Conservation (phyloP, 2,888 invertebrate genomes). For the Leucophenga maculata region DNA sequence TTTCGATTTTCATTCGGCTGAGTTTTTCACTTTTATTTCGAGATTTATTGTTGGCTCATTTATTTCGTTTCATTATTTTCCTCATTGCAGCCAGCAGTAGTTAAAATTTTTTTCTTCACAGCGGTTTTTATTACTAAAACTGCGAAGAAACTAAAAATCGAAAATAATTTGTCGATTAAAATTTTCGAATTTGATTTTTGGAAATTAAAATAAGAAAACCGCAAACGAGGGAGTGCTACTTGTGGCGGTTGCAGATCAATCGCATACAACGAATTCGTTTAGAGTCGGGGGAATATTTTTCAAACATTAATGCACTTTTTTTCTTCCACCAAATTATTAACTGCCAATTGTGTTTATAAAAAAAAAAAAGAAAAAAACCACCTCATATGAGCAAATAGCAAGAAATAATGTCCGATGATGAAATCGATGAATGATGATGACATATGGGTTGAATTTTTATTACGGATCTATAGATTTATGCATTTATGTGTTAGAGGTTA, state of each 20-base stretch:
- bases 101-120: not conserved
- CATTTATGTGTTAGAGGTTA: conserved; percentile 7
- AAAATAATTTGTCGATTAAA: not conserved
- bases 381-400: not conserved
- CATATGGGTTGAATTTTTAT: not conserved
- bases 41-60: conserved; percentile 14
- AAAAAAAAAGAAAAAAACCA: too few species aligned
- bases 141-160: not conserved
- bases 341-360: too few species aligned
- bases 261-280: too few species aligned
- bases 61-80: conserved; percentile 9
- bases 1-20: not conserved
- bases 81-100: not conserved
- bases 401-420: not conserved
- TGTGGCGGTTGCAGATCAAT: too few species aligned
- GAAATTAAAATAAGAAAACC: too few species aligned
- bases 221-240: too few species aligned
- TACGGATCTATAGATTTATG: conserved; percentile 13
- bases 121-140: not conserved
- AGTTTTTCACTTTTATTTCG: not conserved
- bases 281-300: too few species aligned
- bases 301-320: too few species aligned
- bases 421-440: conserved; percentile 14
- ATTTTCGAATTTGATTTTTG: not conserved
- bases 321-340: too few species aligned